Conservation (phyloP, 2,888 invertebrate genomes). For the Orthosia cruda region DNA sequence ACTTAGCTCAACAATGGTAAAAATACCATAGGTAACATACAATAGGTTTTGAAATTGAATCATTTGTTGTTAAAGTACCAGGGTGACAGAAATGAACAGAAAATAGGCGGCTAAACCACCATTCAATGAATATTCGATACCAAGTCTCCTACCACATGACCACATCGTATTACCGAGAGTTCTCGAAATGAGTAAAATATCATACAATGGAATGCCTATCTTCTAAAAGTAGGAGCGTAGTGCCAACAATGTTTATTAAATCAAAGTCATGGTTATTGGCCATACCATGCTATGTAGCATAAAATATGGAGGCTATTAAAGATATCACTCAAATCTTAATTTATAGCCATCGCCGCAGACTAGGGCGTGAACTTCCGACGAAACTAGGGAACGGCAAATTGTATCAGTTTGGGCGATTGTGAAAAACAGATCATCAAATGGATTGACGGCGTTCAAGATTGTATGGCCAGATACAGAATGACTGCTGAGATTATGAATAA, state of each 20-base stretch:
- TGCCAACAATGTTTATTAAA: background rate
- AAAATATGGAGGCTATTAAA: slow-evolving; percentile 29
- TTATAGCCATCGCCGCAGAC: slow-evolving; percentile 45
- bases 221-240: background rate
- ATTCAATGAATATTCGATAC: no score
- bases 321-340: slow-evolving; percentile 48
- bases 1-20: no score
- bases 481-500: no score
- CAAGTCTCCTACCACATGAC: no score
- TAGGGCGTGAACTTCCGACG: slow-evolving; percentile 57
- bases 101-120: no score
- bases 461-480: background rate
- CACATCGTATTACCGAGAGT: no score
- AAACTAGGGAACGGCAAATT: slow-evolving; percentile 45
- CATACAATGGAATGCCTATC: no score
- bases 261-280: slow-evolving; percentile 11
- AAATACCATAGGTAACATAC: no score
- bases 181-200: no score
- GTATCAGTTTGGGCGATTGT: slow-evolving; percentile 29
- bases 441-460: background rate
- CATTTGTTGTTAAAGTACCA: no score
- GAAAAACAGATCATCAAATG: background rate
- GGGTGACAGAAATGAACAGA: no score
- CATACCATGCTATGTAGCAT: slow-evolving; percentile 2
- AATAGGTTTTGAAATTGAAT: no score